These are phyloP conservation scores for Ramazzottius varieornatus DNA, from an alignment of 2,888 invertebrate genomes.

Conservation along the genomic window DNA sequence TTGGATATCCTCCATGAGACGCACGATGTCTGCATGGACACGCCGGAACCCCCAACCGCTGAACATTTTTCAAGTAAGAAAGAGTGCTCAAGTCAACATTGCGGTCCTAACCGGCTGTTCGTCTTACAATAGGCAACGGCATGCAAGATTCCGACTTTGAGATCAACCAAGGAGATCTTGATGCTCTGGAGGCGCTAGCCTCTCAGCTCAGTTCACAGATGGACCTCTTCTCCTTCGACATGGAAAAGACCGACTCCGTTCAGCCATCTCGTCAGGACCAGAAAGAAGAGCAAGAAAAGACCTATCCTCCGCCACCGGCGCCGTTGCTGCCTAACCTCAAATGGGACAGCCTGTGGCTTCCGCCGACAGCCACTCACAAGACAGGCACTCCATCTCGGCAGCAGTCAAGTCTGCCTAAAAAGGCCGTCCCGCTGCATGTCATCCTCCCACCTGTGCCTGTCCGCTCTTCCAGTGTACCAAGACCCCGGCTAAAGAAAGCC, in stretches of 20 bases:
- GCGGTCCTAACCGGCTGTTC: no score
- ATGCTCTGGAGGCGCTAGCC: not conserved
- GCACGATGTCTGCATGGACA: not conserved
- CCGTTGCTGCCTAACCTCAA: not conserved
- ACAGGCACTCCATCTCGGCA: not conserved
- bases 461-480: not conserved
- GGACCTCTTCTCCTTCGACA: not conserved
- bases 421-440: not conserved
- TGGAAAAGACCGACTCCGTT: no score
- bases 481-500: not conserved
- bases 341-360: not conserved
- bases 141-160: no score
- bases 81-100: no score
- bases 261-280: not conserved
- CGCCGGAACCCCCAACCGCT: not conserved
- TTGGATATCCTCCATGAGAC: constrained; percentile 10
- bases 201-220: not conserved
- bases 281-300: not conserved
- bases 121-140: not conserved
- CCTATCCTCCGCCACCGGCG: not conserved
- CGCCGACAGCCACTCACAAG: no score
- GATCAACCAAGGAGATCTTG: not conserved
- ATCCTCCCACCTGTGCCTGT: not conserved
- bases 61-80: no score
- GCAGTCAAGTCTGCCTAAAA: not conserved